Evolutionary conservation across 1,140 invertebrate genomes (phyloP), one percentile per base, ranked within the genome.

Genomic region (Steinernema feltiae): DNA sequence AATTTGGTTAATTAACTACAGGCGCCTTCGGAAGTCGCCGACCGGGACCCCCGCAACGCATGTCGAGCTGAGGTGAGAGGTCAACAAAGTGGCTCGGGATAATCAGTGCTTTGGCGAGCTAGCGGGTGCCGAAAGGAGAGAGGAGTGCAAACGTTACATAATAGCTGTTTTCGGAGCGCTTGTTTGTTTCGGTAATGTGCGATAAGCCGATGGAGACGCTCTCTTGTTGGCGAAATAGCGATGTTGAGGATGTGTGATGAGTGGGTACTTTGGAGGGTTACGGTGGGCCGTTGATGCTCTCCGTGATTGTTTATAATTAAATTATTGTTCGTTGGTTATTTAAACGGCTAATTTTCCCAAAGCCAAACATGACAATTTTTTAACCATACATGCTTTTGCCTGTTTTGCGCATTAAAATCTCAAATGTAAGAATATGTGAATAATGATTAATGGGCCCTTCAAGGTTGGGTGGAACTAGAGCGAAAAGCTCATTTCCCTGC

Each of bases 61-160:
- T 15, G 24, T 63, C 7, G 7, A 21, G 24, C 53, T 21, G 24
- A 7, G 18, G 24, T 63, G 53, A 63, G 53, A 63, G 53, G 53
- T 63, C 53, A 63, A 63, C 53, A 27, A 63, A 63, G 53, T 63
- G 53, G 53, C 53, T 7, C 15, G 53, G n/a, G 53, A 63, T 63
- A 63, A 63, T 63, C 53, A 63, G 53, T 15, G 53, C 12, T 63
- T n/a, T 63, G 15, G 53, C 24, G 53, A 63, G 53, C 7, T 7
- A 18, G 12, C 53, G 24, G 24, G n/a, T n/a, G n/a, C 53, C 53
- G 53, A 63, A 63, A 63, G 53, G 53, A 27, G 7, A 63, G 24
- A 63, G 24, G 53, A n/a, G 53, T 63, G 53, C 53, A 21, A 63
- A 63, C 24, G 53, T 63, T 63, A 63, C 53, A 63, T 63, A 63